A percentile compares a stretch with the other conserved stretches of the same genome.
Evolutionary conservation across 2,888 invertebrate genomes (phyloP).

Genomic region (Halictus ligatus): DNA sequence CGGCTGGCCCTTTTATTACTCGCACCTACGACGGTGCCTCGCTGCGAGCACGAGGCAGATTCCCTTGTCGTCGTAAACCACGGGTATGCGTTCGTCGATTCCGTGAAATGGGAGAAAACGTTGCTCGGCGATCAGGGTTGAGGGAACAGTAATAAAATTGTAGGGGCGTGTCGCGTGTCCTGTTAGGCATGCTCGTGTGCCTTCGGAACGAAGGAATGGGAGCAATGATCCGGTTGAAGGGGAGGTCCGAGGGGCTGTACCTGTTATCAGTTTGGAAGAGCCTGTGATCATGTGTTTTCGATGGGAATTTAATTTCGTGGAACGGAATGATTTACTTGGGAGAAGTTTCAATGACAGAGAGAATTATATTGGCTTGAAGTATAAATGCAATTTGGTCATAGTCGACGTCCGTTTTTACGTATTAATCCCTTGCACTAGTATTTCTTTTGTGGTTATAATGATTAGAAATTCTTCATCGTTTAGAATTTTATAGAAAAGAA

Average conservation of each 20-base stretch:
- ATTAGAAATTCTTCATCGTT: too few relatives aligned
- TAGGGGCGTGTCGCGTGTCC: conserved; percentile 33
- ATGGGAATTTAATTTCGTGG: not conserved
- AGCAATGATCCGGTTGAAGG: not conserved
- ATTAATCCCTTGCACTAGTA: too few relatives aligned
- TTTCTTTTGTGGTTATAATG: too few relatives aligned
- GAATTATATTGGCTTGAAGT: too few relatives aligned
- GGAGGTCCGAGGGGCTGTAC: not conserved
- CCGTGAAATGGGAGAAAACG: conserved; percentile 16
- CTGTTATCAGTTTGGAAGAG: conserved; percentile 5
- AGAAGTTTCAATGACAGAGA: too few relatives aligned
- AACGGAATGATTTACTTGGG: too few relatives aligned
- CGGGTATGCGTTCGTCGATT: conserved; percentile 14
- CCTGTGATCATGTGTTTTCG: not conserved
- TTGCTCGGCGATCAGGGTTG: conserved; percentile 17
- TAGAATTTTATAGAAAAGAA: too few relatives aligned
- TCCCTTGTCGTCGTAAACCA: not conserved
- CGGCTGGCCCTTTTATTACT: conserved; percentile 74
- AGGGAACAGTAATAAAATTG: conserved; percentile 21
- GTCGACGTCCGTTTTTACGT: too few relatives aligned
- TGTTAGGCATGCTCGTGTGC: conserved; percentile 17
- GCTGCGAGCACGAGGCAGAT: not conserved
- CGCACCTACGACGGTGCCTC: conserved; percentile 67
- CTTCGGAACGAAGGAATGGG: conserved; percentile 20
- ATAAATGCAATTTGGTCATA: too few relatives aligned